Evolutionary conservation across 2,113 vertebrate genomes (phyloP).

Genomic region (Herpailurus yagouaroundi): DNA sequence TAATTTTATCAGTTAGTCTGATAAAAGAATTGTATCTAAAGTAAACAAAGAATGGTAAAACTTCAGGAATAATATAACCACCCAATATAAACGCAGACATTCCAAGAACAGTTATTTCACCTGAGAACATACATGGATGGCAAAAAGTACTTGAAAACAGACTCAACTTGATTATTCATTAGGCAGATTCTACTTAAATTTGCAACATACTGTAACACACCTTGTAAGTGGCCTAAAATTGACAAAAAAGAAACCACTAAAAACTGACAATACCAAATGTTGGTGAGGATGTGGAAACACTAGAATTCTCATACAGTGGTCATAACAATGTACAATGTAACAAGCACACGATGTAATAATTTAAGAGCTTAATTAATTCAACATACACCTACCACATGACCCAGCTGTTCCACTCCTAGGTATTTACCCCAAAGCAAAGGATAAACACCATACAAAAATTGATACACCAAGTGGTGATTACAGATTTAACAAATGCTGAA

Average conservation of each 20-base stretch:
- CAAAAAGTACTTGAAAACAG: not conserved
- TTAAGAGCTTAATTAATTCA: not conserved
- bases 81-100: not conserved
- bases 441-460: not conserved
- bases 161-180: not conserved
- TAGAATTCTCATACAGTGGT: not conserved
- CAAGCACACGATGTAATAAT: not conserved
- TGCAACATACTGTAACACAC: not conserved
- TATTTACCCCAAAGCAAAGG: not conserved
- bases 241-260: not conserved
- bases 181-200: not conserved
- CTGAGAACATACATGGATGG: not conserved
- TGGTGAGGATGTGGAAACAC: not conserved
- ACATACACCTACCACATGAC: not conserved
- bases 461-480: not conserved
- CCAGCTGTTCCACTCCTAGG: not conserved
- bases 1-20: not conserved
- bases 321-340: not conserved
- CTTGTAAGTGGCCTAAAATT: not conserved
- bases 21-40: not conserved
- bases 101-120: not conserved
- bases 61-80: not conserved
- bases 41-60: not conserved
- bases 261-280: not conserved
- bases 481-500: not conserved